phyloP scores from a whole-genome alignment of 2,888 invertebrate species.

The Phaedon cochleariae region DNA sequence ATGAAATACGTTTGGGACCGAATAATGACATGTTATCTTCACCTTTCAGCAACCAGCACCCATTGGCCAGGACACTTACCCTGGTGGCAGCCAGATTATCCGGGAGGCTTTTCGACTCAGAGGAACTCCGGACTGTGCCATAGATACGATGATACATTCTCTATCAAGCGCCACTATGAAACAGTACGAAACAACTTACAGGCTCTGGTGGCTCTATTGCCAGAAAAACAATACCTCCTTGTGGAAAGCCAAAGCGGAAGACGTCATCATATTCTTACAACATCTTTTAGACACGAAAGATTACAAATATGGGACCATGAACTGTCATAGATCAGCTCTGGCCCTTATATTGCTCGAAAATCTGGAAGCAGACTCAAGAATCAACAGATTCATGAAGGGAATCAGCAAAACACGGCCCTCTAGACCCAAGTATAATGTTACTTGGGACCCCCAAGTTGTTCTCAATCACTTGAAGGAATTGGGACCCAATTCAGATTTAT shows the following conservation, averaged over 20 bases:
- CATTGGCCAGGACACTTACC: conserved; percentile 25
- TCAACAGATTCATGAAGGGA: conserved; percentile 6
- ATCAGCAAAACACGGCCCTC: not conserved
- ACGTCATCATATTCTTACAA: conserved; percentile 22
- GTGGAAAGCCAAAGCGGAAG: not conserved
- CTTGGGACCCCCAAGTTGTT: conserved; percentile 14
- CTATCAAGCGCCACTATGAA: conserved; percentile 13
- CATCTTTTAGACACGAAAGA: not conserved
- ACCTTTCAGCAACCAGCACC: conserved; percentile 29
- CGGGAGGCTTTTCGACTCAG: conserved; percentile 8
- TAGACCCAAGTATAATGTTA: conserved; percentile 8
- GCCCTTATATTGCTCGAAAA: not conserved
- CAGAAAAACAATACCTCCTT: not conserved
- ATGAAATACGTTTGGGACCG: conserved; percentile 26
- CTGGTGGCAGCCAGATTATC: conserved; percentile 32
- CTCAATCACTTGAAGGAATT: not conserved
- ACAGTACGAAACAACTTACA: conserved; percentile 23
- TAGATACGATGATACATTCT: conserved; percentile 13
- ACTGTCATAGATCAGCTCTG: not conserved
- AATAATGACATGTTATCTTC: conserved; percentile 23
- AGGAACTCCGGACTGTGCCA: conserved; percentile 17
- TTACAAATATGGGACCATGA: conserved; percentile 2
- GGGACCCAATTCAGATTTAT: not conserved
- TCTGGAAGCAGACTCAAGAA: not conserved
- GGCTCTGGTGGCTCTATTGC: conserved; percentile 25